Evolutionary conservation across 2,113 vertebrate genomes (phyloP).

Genomic region (Salvelinus fontinalis): DNA sequence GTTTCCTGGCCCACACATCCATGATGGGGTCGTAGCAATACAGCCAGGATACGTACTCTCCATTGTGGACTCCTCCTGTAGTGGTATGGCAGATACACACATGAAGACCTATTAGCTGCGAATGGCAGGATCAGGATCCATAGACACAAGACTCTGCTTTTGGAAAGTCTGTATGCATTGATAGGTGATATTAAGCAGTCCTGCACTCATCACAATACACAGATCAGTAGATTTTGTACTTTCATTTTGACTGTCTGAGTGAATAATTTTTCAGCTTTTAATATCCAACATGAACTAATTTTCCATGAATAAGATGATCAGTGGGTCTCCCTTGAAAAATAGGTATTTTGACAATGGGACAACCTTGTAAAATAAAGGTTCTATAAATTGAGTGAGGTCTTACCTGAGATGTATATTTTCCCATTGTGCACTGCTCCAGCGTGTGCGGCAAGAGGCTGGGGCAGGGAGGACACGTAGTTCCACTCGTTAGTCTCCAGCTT

Average conservation of each 20-base stretch:
- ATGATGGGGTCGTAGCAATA: constrained; percentile 98
- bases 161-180: no score
- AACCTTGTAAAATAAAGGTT: neutral
- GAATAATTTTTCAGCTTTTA: no score
- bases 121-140: neutral
- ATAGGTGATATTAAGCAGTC: no score
- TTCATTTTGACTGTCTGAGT: no score
- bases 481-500: constrained; percentile 97
- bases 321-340: neutral
- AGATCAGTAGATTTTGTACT: no score
- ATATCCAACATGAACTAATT: no score
- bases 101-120: neutral
- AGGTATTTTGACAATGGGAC: no score
- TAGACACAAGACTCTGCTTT: neutral
- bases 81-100: constrained; percentile 16
- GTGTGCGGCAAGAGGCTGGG: constrained; percentile 93
- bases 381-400: constrained; percentile 40
- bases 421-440: constrained; percentile 96
- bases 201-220: no score
- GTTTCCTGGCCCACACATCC: constrained; percentile 99
- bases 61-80: constrained; percentile 95
- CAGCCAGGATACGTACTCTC: constrained; percentile 97
- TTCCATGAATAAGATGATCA: neutral
- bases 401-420: constrained; percentile 98
- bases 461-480: constrained; percentile 93